Conservation (phyloP, 2,888 invertebrate species). For the Trichopoda pennipes region DNA sequence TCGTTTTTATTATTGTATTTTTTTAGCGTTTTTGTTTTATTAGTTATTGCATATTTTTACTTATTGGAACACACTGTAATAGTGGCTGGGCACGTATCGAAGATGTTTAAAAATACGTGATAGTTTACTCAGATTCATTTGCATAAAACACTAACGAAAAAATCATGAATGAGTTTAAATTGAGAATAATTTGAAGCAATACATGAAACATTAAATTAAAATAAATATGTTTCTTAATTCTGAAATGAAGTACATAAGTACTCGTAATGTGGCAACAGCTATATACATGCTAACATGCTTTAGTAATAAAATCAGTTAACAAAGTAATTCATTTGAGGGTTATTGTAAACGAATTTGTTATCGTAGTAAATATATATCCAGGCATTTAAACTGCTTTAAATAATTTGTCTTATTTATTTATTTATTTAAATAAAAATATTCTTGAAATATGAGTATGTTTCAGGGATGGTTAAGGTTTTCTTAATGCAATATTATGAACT, state of each 20-base stretch:
- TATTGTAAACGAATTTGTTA: not conserved
- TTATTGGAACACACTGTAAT: constrained; percentile 30
- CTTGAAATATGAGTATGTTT: no score
- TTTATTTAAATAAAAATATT: no score
- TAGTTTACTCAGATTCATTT: constrained; percentile 26
- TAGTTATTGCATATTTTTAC: constrained; percentile 5
- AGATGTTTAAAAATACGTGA: constrained; percentile 55
- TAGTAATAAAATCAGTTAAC: not conserved
- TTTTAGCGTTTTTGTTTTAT: constrained; percentile 9
- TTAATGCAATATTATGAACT: no score
- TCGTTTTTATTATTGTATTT: not conserved
- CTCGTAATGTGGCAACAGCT: not conserved
- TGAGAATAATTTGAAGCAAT: constrained; percentile 47
- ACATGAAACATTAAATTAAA: constrained; percentile 36
- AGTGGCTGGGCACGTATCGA: constrained; percentile 47
- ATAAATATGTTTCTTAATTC: not conserved
- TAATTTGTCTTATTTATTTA: no score
- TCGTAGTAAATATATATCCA: no score
- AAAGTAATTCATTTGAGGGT: constrained; percentile 4
- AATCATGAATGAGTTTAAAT: constrained; percentile 50
- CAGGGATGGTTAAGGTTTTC: no score
- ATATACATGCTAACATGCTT: not conserved
- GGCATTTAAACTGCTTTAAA: no score
- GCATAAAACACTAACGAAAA: constrained; percentile 1
- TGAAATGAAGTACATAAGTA: no score